Percentiles rank a stretch among this genome's conserved stretches.
Evolutionary conservation across 2,888 invertebrate species (phyloP).

Genomic region (Timema podura): DNA sequence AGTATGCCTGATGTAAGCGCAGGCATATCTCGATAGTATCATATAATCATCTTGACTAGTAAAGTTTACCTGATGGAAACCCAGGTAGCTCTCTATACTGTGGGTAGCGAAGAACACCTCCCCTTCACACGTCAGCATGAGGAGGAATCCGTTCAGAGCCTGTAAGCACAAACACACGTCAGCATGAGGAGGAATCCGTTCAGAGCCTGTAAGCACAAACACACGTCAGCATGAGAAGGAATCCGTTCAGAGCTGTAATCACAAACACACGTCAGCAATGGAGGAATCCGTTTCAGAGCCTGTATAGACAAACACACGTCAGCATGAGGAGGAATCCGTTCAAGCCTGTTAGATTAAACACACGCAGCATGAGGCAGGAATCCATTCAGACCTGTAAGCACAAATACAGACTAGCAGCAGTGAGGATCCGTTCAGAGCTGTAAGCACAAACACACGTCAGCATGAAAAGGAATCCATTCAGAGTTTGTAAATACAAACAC

Average conservation of each 20-base stretch:
- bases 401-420: constrained; percentile 20
- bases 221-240: constrained; percentile 96
- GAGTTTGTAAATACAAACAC: constrained; percentile 64
- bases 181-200: background rate
- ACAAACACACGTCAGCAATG: constrained; percentile 19
- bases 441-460: constrained; percentile 70
- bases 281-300: background rate
- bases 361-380: too few species aligned
- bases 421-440: background rate
- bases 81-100: constrained; percentile 98
- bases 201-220: constrained; percentile 41
- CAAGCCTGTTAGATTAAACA: constrained; percentile 77
- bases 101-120: constrained; percentile 99
- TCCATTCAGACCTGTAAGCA: too few species aligned
- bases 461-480: constrained; percentile 98
- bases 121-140: constrained; percentile 97
- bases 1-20: too few species aligned
- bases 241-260: constrained; percentile 91
- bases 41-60: background rate
- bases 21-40: too few species aligned
- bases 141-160: constrained; percentile 98
- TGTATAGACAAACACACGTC: constrained; percentile 62
- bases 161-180: constrained; percentile 48
- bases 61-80: constrained; percentile 94
- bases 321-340: constrained; percentile 99